Percentiles rank a stretch among this genome's conserved stretches.
phyloP scores from a whole-genome alignment of 2,113 vertebrate species.

The Psilopsiagon aurifrons region DNA sequence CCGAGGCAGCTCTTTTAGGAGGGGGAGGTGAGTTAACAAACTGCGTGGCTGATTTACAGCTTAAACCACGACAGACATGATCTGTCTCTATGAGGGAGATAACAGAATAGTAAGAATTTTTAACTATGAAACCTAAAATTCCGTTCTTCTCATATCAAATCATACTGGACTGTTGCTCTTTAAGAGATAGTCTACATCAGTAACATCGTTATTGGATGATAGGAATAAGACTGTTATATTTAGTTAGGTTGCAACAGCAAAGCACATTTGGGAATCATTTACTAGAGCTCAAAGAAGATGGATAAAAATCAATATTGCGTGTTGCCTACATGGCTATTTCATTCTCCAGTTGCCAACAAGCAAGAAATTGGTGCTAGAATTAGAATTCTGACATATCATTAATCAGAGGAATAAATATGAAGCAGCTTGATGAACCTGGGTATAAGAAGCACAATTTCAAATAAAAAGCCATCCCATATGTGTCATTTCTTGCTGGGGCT shows the following conservation, averaged over 20 bases:
- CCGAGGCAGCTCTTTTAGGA: too few relatives aligned
- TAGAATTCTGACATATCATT: conserved; percentile 79
- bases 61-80: too few relatives aligned
- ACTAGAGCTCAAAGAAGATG: conserved; percentile 71
- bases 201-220: conserved; percentile 60
- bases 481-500: conserved; percentile 60
- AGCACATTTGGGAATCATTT: conserved; percentile 73
- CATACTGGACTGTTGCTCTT: conserved; percentile 20
- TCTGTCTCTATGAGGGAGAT: conserved; percentile 27
- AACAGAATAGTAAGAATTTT: conserved; percentile 23
- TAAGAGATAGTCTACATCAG: conserved; percentile 57
- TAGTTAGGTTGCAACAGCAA: conserved; percentile 71
- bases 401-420: conserved; percentile 79
- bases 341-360: conserved; percentile 68
- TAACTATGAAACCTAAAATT: conserved; percentile 58
- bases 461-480: conserved; percentile 70
- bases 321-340: conserved; percentile 72
- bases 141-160: conserved; percentile 40
- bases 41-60: too few relatives aligned
- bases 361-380: conserved; percentile 76
- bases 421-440: conserved; percentile 76
- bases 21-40: too few relatives aligned
- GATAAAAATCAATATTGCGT: conserved; percentile 75
- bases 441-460: conserved; percentile 74
- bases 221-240: conserved; percentile 68